A percentile compares a stretch with the other conserved stretches of the same genome.
These are phyloP conservation scores for Donacobius atricapilla DNA, from an alignment of 2,113 vertebrate genomes.

Conservation along the genomic window DNA sequence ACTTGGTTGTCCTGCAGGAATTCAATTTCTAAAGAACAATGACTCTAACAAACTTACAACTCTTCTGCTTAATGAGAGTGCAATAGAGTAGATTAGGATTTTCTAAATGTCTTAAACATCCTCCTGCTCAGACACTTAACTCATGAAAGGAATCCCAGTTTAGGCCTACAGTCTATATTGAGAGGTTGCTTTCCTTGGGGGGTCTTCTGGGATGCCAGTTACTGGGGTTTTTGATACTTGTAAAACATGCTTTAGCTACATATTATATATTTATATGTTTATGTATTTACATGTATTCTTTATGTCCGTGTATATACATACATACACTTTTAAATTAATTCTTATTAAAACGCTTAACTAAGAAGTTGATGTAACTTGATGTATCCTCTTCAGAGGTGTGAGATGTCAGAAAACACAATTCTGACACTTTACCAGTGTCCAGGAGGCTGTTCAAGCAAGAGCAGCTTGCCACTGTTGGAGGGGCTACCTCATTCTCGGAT, in stretches of 20 bases:
- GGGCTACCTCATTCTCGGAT: neutral
- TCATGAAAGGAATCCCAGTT: neutral
- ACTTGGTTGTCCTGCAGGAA: constrained; percentile 13
- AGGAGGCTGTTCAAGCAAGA: neutral
- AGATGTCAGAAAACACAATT: neutral
- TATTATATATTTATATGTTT: neutral
- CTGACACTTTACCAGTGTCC: neutral
- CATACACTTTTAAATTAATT: neutral
- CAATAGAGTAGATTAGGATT: neutral
- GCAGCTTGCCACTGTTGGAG: neutral
- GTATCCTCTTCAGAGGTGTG: neutral
- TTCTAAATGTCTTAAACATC: neutral
- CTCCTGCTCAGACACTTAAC: neutral
- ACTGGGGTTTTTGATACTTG: neutral
- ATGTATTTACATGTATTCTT: neutral
- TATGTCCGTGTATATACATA: neutral
- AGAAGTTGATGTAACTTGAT: neutral
- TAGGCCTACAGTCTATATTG: neutral
- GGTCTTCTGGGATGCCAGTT: neutral
- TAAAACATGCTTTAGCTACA: neutral
- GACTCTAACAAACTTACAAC: neutral
- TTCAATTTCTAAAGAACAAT: neutral
- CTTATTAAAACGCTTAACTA: neutral
- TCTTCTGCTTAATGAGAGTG: neutral
- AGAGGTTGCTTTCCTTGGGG: neutral